Base-by-base conservation (phyloP, 2,888 invertebrate species). In the Campoletis raptor region DNA sequence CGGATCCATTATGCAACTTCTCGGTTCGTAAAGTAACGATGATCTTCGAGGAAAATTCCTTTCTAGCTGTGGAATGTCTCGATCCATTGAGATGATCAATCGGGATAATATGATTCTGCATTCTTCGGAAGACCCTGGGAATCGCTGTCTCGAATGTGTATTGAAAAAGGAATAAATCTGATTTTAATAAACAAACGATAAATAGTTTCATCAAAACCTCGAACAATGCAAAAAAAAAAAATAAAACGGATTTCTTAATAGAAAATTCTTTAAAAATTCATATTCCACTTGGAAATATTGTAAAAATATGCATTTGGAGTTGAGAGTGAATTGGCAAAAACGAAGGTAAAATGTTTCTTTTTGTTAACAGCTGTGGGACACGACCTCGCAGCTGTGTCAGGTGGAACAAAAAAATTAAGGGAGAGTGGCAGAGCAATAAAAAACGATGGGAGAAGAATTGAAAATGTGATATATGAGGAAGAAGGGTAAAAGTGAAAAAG, bases 1-100 rank as follows among this genome's bases (percentile, higher is more conserved):
- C 52, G 79, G 88, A 93, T 93, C 91, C 93, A 94, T 94, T 93
- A 94, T 94, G 93, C 92, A 94, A 92, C 92, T 92, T 90, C 90
- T 90, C 91, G 93, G 91, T 90, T 90, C 93, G 91, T 93, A 93
- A 94, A 93, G 92, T 91, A 89, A 90, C 89, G 87, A 89, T 89
- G 87, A 89, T 89, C 88, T 24, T 85, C 89, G 90, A 88, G 73
- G 88, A 89, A 92, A 92, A 92, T 93, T 90, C 90, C 72, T 18
- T 54, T n/a, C 21, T 45, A 54, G 36, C 30, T 24, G 24, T 37
- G 85, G 67, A 57, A 74, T 85, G 83, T 81, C 61, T 72, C 45
- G 48, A 45, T 18, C 36, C 24, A 10, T 42, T 45, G 77, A 21
- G 40, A 78, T 69, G 40, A 42, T 45, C 76, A 42, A 18, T 30